Evolutionary conservation across 2,888 invertebrate species (phyloP).

Genomic region (Ommatoiulus sabulosus): DNA sequence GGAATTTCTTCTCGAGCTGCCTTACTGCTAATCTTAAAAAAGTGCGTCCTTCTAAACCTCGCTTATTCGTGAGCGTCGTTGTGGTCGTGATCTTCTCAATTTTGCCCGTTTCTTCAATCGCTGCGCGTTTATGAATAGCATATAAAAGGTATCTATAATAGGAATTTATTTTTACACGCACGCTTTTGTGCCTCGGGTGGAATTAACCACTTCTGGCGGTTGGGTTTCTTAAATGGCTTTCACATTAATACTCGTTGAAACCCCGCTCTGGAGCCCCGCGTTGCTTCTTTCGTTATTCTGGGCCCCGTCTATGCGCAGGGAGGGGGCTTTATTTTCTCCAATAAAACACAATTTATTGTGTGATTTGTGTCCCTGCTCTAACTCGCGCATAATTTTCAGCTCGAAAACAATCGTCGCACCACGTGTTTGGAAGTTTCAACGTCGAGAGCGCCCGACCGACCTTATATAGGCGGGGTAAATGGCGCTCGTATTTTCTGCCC

Average conservation of each 20-base stretch:
- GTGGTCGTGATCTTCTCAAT: neutral
- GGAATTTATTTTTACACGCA: neutral
- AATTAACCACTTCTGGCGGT: slow-evolving; percentile 48
- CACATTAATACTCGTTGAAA: slow-evolving; percentile 26
- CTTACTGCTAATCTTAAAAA: too few relatives aligned
- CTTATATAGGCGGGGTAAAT: neutral
- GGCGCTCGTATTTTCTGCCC: slow-evolving; percentile 28
- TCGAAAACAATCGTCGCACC: slow-evolving; percentile 35
- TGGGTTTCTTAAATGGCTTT: slow-evolving; percentile 47
- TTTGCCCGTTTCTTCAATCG: neutral
- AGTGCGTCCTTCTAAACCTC: too few relatives aligned
- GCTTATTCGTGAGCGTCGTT: neutral
- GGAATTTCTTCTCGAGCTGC: too few relatives aligned
- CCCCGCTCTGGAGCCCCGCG: neutral
- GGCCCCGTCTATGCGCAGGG: neutral
- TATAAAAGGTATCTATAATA: slow-evolving; percentile 30
- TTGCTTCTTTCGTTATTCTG: neutral
- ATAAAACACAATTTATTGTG: slow-evolving; percentile 48
- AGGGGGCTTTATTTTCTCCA: slow-evolving; percentile 47
- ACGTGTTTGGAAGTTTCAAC: slow-evolving; percentile 25
- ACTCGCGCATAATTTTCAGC: slow-evolving; percentile 26
- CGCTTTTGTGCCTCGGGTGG: slow-evolving; percentile 8
- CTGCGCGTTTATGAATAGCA: neutral
- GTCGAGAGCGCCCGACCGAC: neutral
- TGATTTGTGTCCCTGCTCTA: slow-evolving; percentile 43